phyloP scores from a whole-genome alignment of 2,113 vertebrate species.

The Taurulus bubalis region DNA sequence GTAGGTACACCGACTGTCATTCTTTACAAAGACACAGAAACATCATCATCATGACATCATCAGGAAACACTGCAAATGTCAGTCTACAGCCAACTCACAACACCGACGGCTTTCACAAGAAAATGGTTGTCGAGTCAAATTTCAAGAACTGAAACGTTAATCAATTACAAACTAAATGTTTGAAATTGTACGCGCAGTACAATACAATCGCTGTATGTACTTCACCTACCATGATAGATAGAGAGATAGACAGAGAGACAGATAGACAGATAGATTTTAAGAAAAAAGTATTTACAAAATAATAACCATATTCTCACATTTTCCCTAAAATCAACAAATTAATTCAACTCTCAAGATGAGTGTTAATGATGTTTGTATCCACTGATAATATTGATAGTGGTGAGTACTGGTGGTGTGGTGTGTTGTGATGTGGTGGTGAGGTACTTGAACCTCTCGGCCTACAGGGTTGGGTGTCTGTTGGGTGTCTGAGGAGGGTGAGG shows the following conservation, averaged over 20 bases:
- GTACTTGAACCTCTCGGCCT: constrained; percentile 65
- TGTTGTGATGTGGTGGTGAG: constrained; percentile 64
- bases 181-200: constrained; percentile 58
- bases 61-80: constrained; percentile 73
- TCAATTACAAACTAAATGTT: constrained; percentile 64
- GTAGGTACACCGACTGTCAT: constrained; percentile 61
- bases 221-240: constrained; percentile 55
- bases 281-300: constrained; percentile 80
- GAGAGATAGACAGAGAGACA: constrained; percentile 56
- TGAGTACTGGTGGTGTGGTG: constrained; percentile 70
- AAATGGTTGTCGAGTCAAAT: constrained; percentile 70
- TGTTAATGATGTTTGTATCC: constrained; percentile 70
- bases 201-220: constrained; percentile 46
- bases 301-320: constrained; percentile 70
- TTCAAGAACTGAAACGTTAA: constrained; percentile 66
- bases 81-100: constrained; percentile 78
- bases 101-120: constrained; percentile 77
- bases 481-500: constrained; percentile 47
- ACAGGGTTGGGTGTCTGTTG: constrained; percentile 64
- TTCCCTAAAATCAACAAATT: constrained; percentile 74
- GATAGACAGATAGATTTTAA: constrained; percentile 58
- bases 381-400: constrained; percentile 76
- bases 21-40: constrained; percentile 80
- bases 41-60: constrained; percentile 69
- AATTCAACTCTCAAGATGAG: constrained; percentile 72